phyloP scores from a whole-genome alignment of 2,888 invertebrate genomes.

The Dryobota labecula region DNA sequence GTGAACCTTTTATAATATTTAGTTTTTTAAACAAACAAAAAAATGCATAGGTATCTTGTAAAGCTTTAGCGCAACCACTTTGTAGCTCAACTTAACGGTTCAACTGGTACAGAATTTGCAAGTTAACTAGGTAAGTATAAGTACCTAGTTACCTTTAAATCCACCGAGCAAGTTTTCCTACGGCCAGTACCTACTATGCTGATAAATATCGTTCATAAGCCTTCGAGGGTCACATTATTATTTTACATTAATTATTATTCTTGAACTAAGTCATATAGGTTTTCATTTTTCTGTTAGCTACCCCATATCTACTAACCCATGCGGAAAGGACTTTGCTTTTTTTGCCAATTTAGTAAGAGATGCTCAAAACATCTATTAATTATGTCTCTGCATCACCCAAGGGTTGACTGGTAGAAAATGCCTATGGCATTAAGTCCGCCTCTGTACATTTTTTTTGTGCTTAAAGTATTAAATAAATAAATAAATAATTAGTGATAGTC shows the following conservation, averaged over 20 bases:
- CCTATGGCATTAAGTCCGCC: too few relatives aligned
- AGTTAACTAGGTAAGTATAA: background rate
- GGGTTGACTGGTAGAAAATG: too few relatives aligned
- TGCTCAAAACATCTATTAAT: too few relatives aligned
- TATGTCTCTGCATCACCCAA: too few relatives aligned
- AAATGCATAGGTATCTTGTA: background rate
- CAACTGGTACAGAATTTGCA: background rate
- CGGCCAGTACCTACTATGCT: background rate
- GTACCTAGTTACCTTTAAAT: background rate
- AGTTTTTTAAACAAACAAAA: background rate
- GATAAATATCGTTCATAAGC: background rate
- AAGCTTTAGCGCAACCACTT: background rate
- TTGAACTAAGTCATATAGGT: background rate
- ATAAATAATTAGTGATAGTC: background rate
- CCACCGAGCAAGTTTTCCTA: background rate
- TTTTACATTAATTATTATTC: background rate
- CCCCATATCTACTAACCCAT: background rate
- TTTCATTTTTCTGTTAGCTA: background rate
- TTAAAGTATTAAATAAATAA: too few relatives aligned
- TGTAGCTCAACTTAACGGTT: background rate
- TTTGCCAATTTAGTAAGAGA: background rate
- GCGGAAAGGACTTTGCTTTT: too few relatives aligned
- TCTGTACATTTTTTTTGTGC: too few relatives aligned
- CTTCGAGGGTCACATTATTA: background rate
- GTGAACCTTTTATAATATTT: background rate